Base-by-base conservation (phyloP, 2,113 vertebrate species). In the Gadus macrocephalus region DNA sequence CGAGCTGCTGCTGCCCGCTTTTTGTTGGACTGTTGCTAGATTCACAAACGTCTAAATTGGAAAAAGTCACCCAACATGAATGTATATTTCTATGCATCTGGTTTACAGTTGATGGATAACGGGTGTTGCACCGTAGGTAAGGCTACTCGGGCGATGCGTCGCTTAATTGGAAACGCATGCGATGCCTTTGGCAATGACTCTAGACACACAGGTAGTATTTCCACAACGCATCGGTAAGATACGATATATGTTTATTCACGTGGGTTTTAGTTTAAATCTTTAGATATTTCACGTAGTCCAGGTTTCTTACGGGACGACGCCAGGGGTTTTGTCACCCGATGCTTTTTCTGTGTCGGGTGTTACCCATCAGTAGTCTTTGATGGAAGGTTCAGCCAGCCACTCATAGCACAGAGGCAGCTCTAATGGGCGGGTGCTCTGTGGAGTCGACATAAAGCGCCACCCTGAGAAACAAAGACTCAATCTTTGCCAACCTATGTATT, bases 281-380 rank as follows among this genome's bases (percentile, higher is more conserved):
- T 2, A 3, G 7, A 25, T 3, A n/a, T 67, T 27, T 20, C 14
- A 22, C 53, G 20, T 22, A 16, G 22, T 27, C 22, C 27, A 53
- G 3, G 53, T 55, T 70, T 74, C 22, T 28, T 38, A 31, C 25
- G 56, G 55, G 60, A 14, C 42, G 42, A 49, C 55, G 55, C 55
- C 12, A 27, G 66, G 73, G 75, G 72, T 72, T 83, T 84, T 82
- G 87, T 89, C 85, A 89, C 89, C 88, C 89, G 87, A 86, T 82
- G 86, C 85, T 86, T 81, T 66, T n/a, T 77, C 42, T 14, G 42
- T 70, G 77, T 83, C 90, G 90, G 92, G 92, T 92, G 92, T 91
- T 82, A 80, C 82, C 87, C 72, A 76, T 83, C 78, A 78, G 61
- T 63, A 68, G 61, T 5, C 49, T 38, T 66, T 86, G 86, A 88